Base-by-base conservation (phyloP, 2,113 vertebrate genomes). In the Pitta sordida region DNA sequence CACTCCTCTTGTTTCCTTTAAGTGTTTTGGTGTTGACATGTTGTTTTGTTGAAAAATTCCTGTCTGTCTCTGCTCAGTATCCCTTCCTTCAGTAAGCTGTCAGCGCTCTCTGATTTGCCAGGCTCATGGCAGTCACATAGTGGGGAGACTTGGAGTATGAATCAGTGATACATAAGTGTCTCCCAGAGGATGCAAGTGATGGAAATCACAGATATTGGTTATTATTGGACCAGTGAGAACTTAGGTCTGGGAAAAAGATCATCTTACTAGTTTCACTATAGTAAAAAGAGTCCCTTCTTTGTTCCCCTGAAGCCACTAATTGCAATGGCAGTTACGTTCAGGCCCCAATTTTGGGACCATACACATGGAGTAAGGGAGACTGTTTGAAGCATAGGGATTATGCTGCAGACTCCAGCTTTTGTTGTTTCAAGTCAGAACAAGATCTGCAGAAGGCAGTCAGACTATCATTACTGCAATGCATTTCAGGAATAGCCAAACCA, bases 171-270 rank as follows among this genome's bases (percentile, higher is more conserved):
- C 58, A 9, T 43, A 92, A 60, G 73, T 76, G 55, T 88, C 88
- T 93, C 94, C 82, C 88, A 59, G 51, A 51, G 84, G 77, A 91
- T 69, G 51, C 46, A 58, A 92, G 78, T 65, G 89, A 92, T 89
- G 86, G 94, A 93, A 96, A 94, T 94, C 94, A 83, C 94, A 94
- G 81, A 94, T 93, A 89, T 89, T 92, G 65, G 70, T 87, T 91
- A 71, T 94, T 96, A 95, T 94, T 91, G 92, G 90, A 85, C 92
- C 69, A 27, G 69, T 70, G 92, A 91, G 94, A 93, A 52, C 49
- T 64, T 44, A 78, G 41, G 23, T 58, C 80, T 94, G 94, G 88
- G 86, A 92, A 93, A 92, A 34, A 91, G 74, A 94, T 96, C 81
- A 12, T 91, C 62, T 92, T 86, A 86, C 81, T 34, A 49, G 81